A percentile compares a stretch with the other conserved stretches of the same genome.
Conservation (phyloP, 1,140 invertebrate genomes). For the Brevipalpus yothersi region DNA sequence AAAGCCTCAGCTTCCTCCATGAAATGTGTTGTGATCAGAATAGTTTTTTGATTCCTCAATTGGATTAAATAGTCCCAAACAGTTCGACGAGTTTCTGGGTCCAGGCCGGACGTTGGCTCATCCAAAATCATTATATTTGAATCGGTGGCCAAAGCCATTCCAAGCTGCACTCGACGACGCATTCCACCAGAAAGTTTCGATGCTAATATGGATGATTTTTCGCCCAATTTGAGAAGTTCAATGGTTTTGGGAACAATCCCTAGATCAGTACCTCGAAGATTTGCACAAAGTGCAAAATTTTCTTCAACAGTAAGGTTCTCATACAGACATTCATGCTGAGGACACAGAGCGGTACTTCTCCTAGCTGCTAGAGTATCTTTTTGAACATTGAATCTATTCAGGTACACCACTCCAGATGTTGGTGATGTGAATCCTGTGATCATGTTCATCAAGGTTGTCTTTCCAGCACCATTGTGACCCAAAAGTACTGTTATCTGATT, state of each 20-base stretch:
- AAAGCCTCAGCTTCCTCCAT: conserved; percentile 83
- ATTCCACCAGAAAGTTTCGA: conserved; percentile 59
- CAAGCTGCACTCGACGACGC: conserved; percentile 58
- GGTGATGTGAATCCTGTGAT: conserved; percentile 41
- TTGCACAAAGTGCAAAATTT: conserved; percentile 7
- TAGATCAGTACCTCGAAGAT: conserved; percentile 33
- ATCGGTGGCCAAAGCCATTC: conserved; percentile 50
- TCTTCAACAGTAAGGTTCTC: conserved; percentile 21
- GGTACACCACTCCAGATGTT: conserved; percentile 34
- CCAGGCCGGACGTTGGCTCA: conserved; percentile 22
- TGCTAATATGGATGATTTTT: conserved; percentile 35
- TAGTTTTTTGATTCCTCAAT: conserved; percentile 29
- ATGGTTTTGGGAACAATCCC: conserved; percentile 22
- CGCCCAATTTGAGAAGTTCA: conserved; percentile 25
- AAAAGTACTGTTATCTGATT: conserved; percentile 42
- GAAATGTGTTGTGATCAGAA: conserved; percentile 83
- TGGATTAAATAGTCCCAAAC: conserved; percentile 31
- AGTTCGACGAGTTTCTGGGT: conserved; percentile 28
- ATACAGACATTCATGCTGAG: conserved; percentile 34
- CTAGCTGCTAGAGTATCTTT: conserved; percentile 29
- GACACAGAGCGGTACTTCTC: conserved; percentile 54
- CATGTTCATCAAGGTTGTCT: conserved; percentile 57
- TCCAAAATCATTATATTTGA: conserved; percentile 14
- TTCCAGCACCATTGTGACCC: conserved; percentile 37
- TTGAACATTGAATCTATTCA: conserved; percentile 38